A percentile compares a stretch with the other conserved stretches of the same genome.
Conservation (phyloP, 2,888 invertebrate species). For the Congeria kusceri region DNA sequence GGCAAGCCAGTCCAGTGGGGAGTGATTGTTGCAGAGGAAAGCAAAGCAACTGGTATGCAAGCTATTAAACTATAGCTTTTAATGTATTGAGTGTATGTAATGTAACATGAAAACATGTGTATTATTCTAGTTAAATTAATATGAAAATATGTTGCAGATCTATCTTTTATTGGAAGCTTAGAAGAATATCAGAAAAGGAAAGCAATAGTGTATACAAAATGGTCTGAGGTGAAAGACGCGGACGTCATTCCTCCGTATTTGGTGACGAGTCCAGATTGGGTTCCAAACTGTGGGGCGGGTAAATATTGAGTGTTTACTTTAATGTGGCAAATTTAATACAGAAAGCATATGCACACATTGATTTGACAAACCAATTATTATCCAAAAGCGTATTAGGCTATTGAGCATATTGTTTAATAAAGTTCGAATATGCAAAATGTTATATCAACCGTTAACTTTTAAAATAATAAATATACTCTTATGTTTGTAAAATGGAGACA, state of each 20-base stretch:
- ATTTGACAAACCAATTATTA: too few species aligned
- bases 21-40: not conserved
- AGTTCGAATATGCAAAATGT: not conserved
- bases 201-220: not conserved
- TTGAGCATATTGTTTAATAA: too few species aligned
- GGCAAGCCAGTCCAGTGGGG: not conserved
- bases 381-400: too few species aligned
- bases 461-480: not conserved
- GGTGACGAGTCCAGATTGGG: conserved; percentile 2
- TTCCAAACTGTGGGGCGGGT: not conserved
- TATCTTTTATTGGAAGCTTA: conserved; percentile 17
- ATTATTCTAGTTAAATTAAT: not conserved
- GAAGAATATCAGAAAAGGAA: not conserved
- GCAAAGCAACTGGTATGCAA: not conserved
- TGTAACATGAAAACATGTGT: too few species aligned
- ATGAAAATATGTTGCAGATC: not conserved
- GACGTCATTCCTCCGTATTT: conserved; percentile 12
- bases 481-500: not conserved
- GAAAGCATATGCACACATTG: too few species aligned
- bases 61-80: not conserved
- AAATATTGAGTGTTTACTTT: too few species aligned
- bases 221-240: conserved; percentile 12
- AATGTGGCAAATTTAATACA: too few species aligned
- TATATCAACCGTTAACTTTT: not conserved
- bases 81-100: too few species aligned